A percentile compares a stretch with the other conserved stretches of the same genome.
phyloP scores from a whole-genome alignment of 2,797 vertebrate species.

The Pteropus rufus region DNA sequence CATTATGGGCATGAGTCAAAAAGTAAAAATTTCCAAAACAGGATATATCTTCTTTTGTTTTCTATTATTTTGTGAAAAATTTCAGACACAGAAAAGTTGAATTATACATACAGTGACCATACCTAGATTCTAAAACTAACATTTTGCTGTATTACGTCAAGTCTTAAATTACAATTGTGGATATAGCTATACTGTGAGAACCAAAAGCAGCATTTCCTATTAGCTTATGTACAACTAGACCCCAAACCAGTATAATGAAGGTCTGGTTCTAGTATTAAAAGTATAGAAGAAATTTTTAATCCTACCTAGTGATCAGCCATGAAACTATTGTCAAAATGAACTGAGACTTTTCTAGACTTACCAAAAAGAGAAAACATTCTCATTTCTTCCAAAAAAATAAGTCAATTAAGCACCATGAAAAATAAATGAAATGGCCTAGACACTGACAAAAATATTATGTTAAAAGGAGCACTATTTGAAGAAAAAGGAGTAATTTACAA shows the following conservation, averaged over 20 bases:
- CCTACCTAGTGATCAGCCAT: background rate
- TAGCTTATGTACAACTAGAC: background rate
- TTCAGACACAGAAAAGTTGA: background rate
- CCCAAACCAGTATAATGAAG: background rate
- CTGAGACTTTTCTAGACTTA: background rate
- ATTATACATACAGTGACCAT: background rate
- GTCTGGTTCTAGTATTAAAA: background rate
- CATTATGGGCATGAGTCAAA: background rate
- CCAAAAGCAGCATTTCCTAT: constrained; percentile 10
- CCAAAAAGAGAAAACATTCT: background rate
- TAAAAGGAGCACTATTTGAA: background rate
- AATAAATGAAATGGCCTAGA: background rate
- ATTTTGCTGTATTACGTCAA: background rate
- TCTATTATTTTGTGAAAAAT: background rate
- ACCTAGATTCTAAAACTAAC: background rate
- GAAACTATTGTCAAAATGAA: constrained; percentile 14
- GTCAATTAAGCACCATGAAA: background rate
- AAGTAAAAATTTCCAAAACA: background rate
- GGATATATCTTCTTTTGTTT: background rate
- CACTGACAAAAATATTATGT: background rate
- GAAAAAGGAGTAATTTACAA: background rate
- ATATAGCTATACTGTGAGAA: background rate
- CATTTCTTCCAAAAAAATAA: constrained; percentile 33
- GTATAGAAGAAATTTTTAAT: background rate
- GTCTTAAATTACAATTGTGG: background rate